Evolutionary conservation across 2,113 vertebrate species (phyloP).

Genomic region (Poecilia latipinna): DNA sequence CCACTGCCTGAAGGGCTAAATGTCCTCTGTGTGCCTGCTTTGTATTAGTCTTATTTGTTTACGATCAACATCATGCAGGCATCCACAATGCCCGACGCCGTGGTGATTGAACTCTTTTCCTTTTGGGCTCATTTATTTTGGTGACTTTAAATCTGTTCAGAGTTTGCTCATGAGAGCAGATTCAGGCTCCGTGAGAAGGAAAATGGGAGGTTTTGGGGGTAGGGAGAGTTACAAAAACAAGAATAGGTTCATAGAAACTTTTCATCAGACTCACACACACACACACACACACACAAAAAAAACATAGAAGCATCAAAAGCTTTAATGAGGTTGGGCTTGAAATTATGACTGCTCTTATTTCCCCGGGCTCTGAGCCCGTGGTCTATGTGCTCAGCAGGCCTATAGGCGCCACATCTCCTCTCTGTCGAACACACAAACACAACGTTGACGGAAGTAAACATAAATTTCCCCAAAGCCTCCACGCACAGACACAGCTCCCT

Average conservation of each 20-base stretch:
- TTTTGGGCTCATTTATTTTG: slow-evolving; percentile 35
- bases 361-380: slow-evolving; percentile 53
- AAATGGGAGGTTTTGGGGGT: background rate
- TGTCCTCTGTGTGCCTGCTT: slow-evolving; percentile 26
- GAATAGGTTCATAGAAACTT: background rate
- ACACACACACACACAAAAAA: slow-evolving; percentile 15
- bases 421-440: slow-evolving; percentile 1
- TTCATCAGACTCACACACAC: slow-evolving; percentile 18
- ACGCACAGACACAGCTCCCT: slow-evolving; percentile 7
- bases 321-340: slow-evolving; percentile 67
- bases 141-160: slow-evolving; percentile 13
- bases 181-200: background rate
- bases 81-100: slow-evolving; percentile 5
- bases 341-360: slow-evolving; percentile 36
- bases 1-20: slow-evolving; percentile 28
- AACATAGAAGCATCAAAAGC: slow-evolving; percentile 13
- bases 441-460: slow-evolving; percentile 27
- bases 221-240: slow-evolving; percentile 16
- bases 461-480: slow-evolving; percentile 33
- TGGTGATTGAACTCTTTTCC: slow-evolving; percentile 24
- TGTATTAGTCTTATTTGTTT: slow-evolving; percentile 18
- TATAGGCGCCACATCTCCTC: slow-evolving; percentile 24
- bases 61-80: slow-evolving; percentile 18
- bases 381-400: slow-evolving; percentile 52
- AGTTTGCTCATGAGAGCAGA: slow-evolving; percentile 25